Conservation (phyloP, 2,888 invertebrate genomes). For the Nephrotoma appendiculata region DNA sequence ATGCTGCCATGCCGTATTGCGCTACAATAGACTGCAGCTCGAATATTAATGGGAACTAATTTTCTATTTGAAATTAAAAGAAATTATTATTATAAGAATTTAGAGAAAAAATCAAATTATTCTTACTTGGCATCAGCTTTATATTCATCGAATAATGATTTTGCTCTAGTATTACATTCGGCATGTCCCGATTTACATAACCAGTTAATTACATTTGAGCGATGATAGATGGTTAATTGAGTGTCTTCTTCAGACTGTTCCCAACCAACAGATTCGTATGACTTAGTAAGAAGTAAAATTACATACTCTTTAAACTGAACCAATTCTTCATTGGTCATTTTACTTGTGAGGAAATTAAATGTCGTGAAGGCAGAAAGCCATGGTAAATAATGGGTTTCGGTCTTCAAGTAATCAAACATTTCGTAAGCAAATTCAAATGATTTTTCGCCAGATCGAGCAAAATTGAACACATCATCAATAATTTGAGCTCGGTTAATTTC, state of each 20-base stretch:
- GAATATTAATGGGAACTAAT: conserved; percentile 47
- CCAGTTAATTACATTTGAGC: conserved; percentile 42
- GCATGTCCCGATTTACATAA: conserved; percentile 47
- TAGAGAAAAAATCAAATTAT: neutral
- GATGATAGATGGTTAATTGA: conserved; percentile 42
- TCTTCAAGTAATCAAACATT: conserved; percentile 49
- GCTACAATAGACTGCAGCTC: conserved; percentile 59
- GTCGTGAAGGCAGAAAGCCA: conserved; percentile 53
- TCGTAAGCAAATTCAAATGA: conserved; percentile 46
- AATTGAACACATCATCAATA: conserved; percentile 62
- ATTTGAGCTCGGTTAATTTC: conserved; percentile 56
- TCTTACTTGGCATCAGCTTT: neutral
- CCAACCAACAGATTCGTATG: conserved; percentile 38
- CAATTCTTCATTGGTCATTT: conserved; percentile 6
- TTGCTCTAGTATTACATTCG: conserved; percentile 40
- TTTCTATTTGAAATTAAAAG: neutral
- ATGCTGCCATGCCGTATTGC: conserved; percentile 47
- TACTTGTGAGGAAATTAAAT: conserved; percentile 26
- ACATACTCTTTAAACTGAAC: conserved; percentile 26
- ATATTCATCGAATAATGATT: conserved; percentile 25
- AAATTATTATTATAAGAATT: neutral
- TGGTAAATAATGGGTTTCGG: conserved; percentile 56
- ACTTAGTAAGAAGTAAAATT: conserved; percentile 31
- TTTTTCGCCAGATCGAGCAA: conserved; percentile 50
- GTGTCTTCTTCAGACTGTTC: conserved; percentile 28